A percentile compares a stretch with the other conserved stretches of the same genome.
Evolutionary conservation across 2,888 invertebrate genomes (phyloP).

Genomic region (Mimas tiliae): DNA sequence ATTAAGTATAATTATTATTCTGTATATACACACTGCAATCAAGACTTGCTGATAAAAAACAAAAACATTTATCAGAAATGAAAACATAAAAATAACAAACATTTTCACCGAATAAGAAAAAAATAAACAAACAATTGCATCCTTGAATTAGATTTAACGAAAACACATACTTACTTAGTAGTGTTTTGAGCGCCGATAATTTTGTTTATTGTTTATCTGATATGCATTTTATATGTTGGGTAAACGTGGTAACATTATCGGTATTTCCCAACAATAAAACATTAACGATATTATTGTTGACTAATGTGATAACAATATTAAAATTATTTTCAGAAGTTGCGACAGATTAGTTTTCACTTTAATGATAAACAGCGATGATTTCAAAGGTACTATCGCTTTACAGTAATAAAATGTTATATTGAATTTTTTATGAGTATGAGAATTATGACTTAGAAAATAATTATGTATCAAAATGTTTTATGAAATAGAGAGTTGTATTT

Average conservation of each 20-base stretch:
- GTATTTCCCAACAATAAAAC: slow-evolving; percentile 2
- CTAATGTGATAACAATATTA: slow-evolving; percentile 1
- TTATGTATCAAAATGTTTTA: no score
- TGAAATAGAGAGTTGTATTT: no score
- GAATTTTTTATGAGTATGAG: no score
- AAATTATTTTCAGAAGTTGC: neutral
- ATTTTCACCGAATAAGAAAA: slow-evolving; percentile 2
- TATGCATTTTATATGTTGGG: neutral
- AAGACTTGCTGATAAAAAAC: no score
- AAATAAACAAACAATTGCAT: slow-evolving; percentile 7
- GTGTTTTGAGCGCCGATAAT: neutral
- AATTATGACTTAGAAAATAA: no score
- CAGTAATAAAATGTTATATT: no score
- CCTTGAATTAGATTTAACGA: slow-evolving; percentile 22
- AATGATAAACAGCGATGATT: slow-evolving; percentile 4
- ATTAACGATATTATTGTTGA: neutral
- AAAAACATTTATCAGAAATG: neutral
- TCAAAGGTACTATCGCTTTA: no score
- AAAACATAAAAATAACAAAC: slow-evolving; percentile 20
- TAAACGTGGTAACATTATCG: neutral
- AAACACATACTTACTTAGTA: neutral
- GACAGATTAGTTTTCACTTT: neutral
- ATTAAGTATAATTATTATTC: no score
- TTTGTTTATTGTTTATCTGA: slow-evolving; percentile 1
- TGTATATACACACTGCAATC: neutral